Percentiles rank a stretch among this genome's conserved stretches.
Evolutionary conservation across 2,888 invertebrate species (phyloP).

Genomic region (Tachina fera): DNA sequence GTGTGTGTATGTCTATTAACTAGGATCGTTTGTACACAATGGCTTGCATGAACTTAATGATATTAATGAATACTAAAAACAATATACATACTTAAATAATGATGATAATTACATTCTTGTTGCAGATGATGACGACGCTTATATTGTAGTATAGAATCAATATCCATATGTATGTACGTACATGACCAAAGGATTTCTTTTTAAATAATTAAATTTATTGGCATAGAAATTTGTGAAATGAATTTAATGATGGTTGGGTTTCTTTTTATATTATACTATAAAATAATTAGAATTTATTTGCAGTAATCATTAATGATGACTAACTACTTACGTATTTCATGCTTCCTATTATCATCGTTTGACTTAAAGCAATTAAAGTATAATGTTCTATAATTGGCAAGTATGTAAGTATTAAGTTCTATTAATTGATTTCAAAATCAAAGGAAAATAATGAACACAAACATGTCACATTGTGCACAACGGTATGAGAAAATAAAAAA

Average conservation of each 20-base stretch:
- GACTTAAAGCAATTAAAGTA: not conserved
- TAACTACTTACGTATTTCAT: conserved; percentile 11
- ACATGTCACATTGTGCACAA: no score
- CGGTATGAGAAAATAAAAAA: no score
- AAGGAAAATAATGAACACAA: not conserved
- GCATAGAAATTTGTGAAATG: conserved; percentile 41
- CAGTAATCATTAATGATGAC: conserved; percentile 9
- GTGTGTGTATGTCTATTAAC: not conserved
- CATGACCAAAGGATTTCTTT: conserved; percentile 62
- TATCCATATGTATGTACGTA: conserved; percentile 48
- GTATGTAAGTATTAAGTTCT: not conserved
- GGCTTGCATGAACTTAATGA: conserved; percentile 57
- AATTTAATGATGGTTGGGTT: conserved; percentile 1
- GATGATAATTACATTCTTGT: conserved; percentile 12
- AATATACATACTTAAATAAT: conserved; percentile 17
- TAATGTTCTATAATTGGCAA: not conserved
- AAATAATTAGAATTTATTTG: conserved; percentile 1
- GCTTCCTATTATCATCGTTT: not conserved
- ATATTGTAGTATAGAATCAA: conserved; percentile 28
- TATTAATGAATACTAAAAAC: conserved; percentile 57
- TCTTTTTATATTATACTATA: not conserved
- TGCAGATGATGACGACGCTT: conserved; percentile 12
- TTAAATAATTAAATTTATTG: conserved; percentile 59
- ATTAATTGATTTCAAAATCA: not conserved
- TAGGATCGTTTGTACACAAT: conserved; percentile 21